A percentile compares a stretch with the other conserved stretches of the same genome.
Conservation (phyloP, 2,797 vertebrate genomes). For the Thalassophryne amazonica region DNA sequence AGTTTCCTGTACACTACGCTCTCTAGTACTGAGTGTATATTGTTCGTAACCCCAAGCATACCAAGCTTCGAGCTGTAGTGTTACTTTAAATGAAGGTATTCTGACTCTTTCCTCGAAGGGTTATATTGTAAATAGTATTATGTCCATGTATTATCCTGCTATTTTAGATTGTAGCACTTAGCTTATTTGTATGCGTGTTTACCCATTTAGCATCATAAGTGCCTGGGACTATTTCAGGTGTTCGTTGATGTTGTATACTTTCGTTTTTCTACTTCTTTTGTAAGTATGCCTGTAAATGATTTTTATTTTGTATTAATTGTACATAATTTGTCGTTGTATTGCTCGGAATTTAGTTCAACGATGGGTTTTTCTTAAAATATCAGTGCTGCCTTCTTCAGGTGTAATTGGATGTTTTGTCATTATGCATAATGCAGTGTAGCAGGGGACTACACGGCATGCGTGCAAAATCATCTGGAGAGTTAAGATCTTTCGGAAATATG, state of each 20-base stretch:
- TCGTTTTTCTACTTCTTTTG: conserved; percentile 25
- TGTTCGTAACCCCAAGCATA: conserved; percentile 26
- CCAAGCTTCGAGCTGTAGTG: conserved; percentile 31
- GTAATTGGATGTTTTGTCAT: too few relatives aligned
- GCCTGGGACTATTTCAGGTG: conserved; percentile 67
- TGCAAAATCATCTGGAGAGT: too few relatives aligned
- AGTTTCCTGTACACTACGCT: conserved; percentile 18
- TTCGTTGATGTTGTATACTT: conserved; percentile 52
- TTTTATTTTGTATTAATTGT: conserved; percentile 30
- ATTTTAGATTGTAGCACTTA: conserved; percentile 68
- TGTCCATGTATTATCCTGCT: conserved; percentile 18
- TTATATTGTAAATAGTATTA: conserved; percentile 49
- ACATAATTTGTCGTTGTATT: conserved; percentile 35
- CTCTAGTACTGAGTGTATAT: conserved; percentile 23
- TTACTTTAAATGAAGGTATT: conserved; percentile 75
- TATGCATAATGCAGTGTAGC: too few relatives aligned
- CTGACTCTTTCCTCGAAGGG: conserved; percentile 28
- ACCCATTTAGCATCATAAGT: conserved; percentile 65
- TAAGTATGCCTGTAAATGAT: conserved; percentile 13
- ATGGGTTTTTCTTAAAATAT: conserved; percentile 27
- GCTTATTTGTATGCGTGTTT: conserved; percentile 33
- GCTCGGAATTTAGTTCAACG: conserved; percentile 39
- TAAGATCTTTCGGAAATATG: too few relatives aligned
- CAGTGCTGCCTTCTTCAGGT: conserved; percentile 7
- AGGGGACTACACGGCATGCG: too few relatives aligned